Conservation (phyloP, 2,888 invertebrate genomes). For the Melolontha melolontha region DNA sequence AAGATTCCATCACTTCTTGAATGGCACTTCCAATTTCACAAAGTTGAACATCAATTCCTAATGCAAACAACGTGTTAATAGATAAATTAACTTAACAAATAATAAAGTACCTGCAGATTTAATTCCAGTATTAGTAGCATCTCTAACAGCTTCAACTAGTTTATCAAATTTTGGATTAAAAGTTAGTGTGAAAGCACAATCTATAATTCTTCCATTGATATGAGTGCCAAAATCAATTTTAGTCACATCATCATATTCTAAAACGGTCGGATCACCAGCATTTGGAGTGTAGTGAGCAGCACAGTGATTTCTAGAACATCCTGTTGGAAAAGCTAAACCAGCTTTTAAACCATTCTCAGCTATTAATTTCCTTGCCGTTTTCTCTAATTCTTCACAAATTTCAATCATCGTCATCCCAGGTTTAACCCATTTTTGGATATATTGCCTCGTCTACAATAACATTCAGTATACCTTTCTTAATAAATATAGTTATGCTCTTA, state of each 20-base stretch:
- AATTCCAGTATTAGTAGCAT: constrained; percentile 99
- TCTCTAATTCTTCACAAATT: constrained; percentile 96
- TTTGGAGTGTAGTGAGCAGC: constrained; percentile 99
- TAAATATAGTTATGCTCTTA: constrained; percentile 57
- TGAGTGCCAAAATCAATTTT: constrained; percentile 99
- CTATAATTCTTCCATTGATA: constrained; percentile 97
- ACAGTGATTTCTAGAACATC: constrained; percentile 98
- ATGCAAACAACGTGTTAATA: constrained; percentile 6
- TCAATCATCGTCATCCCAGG: constrained; percentile 99
- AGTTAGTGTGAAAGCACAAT: constrained; percentile 97
- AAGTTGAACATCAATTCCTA: constrained; percentile 94
- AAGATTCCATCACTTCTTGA: constrained; percentile 99
- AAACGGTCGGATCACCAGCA: constrained; percentile 93
- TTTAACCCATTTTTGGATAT: constrained; percentile 94
- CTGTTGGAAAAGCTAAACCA: constrained; percentile 93
- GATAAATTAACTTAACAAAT: neutral
- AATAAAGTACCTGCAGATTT: constrained; percentile 66
- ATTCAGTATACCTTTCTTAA: constrained; percentile 16
- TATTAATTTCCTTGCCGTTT: constrained; percentile 90
- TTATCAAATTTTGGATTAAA: constrained; percentile 98
- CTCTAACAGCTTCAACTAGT: constrained; percentile 93
- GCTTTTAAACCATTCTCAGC: constrained; percentile 96
- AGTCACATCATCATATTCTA: constrained; percentile 96
- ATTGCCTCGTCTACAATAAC: constrained; percentile 80
- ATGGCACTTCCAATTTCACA: constrained; percentile 97